Conservation (phyloP, 2,888 invertebrate species). For the Agonopterix arenella region DNA sequence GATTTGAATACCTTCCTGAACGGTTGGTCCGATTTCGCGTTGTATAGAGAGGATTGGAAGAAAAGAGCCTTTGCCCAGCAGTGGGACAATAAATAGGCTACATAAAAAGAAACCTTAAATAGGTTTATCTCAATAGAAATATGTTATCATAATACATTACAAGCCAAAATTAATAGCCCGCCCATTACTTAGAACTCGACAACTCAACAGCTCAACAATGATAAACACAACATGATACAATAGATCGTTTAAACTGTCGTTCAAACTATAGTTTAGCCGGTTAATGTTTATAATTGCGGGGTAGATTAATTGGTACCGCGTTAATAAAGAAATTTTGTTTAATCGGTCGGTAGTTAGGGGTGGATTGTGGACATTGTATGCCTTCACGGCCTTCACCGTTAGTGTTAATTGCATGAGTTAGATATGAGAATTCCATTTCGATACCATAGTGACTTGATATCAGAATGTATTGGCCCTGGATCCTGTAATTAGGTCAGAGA, state of each 20-base stretch:
- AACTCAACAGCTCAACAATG: conserved; percentile 13
- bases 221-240: conserved; percentile 37
- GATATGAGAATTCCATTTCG: too few species aligned
- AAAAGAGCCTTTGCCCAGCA: too few species aligned
- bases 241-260: conserved; percentile 28
- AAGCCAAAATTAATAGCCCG: background rate
- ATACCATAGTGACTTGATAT: too few species aligned
- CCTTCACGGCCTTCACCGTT: too few species aligned
- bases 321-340: conserved; percentile 4
- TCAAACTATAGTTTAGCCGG: conserved; percentile 34
- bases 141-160: background rate
- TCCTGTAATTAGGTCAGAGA: too few species aligned
- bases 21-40: too few species aligned
- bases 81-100: too few species aligned
- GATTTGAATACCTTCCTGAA: too few species aligned
- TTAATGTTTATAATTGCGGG: conserved; percentile 27
- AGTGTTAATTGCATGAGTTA: too few species aligned
- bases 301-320: conserved; percentile 39
- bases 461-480: too few species aligned
- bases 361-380: too few species aligned
- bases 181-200: background rate
- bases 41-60: too few species aligned
- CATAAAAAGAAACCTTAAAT: background rate
- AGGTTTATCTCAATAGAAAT: conserved; percentile 15
- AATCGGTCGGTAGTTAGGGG: background rate